These are phyloP conservation scores for Anhinga rufa DNA, from an alignment of 2,113 vertebrate genomes.

Conservation along the genomic window DNA sequence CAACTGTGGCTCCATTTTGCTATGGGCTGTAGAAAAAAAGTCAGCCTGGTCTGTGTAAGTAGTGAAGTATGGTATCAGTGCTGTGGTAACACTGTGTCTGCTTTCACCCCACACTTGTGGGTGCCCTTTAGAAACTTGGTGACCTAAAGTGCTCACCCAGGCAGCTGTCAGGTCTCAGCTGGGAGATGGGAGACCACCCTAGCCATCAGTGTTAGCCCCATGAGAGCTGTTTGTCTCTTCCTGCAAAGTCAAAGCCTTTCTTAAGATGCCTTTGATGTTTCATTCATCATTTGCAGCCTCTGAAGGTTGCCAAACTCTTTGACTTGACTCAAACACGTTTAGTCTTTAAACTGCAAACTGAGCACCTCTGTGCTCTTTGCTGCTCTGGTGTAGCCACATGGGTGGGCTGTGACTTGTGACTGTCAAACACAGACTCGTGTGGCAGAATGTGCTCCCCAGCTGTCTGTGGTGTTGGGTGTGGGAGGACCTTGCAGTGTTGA, in stretches of 20 bases:
- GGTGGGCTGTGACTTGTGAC: background rate
- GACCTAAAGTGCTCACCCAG: background rate
- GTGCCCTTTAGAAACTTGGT: background rate
- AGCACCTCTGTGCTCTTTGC: background rate
- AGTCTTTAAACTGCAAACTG: background rate
- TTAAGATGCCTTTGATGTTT: background rate
- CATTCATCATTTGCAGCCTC: background rate
- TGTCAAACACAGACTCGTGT: background rate
- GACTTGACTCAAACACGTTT: background rate
- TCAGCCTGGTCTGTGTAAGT: background rate
- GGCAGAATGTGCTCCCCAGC: background rate
- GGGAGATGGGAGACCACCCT: background rate
- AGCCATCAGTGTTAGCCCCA: too few species aligned
- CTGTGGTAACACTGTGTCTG: background rate
- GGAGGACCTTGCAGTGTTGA: background rate
- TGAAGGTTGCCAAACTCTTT: background rate
- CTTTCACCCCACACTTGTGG: background rate
- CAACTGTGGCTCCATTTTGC: background rate
- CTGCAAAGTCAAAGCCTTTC: background rate
- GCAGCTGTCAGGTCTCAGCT: background rate
- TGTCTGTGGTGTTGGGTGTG: background rate
- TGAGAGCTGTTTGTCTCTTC: background rate
- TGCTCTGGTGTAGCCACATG: background rate
- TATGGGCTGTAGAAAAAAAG: accelerated
- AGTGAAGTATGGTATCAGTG: background rate